A percentile compares a stretch with the other conserved stretches of the same genome.
Evolutionary conservation across 2,888 invertebrate genomes (phyloP).

Genomic region (Pammene fasciana): DNA sequence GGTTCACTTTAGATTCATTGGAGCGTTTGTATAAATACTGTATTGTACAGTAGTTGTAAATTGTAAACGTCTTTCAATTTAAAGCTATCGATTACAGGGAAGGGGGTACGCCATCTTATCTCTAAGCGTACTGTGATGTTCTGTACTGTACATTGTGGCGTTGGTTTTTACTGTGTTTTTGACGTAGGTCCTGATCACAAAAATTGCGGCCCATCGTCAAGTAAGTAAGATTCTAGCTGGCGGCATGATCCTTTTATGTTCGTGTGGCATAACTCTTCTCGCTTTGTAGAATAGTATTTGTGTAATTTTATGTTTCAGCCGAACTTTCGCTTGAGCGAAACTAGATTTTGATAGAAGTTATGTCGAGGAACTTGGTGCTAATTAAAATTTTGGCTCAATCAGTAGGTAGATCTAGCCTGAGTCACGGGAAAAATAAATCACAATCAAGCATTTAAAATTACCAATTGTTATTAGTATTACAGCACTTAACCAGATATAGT

Average conservation of each 20-base stretch:
- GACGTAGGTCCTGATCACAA: constrained; percentile 83
- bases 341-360: constrained; percentile 49
- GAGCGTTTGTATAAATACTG: constrained; percentile 12
- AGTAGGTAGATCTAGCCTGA: constrained; percentile 56
- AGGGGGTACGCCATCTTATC: constrained; percentile 18
- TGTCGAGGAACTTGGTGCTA: constrained; percentile 60
- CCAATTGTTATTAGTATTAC: constrained; percentile 26
- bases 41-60: constrained; percentile 41
- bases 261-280: constrained; percentile 71
- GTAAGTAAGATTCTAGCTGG: constrained; percentile 79
- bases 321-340: constrained; percentile 63
- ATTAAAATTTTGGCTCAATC: constrained; percentile 65
- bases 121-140: constrained; percentile 44
- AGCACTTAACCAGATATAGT: background rate
- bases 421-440: constrained; percentile 52
- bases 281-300: constrained; percentile 71
- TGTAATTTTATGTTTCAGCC: constrained; percentile 59
- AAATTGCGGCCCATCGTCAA: constrained; percentile 81
- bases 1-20: constrained; percentile 23
- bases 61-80: constrained; percentile 65
- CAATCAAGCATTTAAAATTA: constrained; percentile 47
- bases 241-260: constrained; percentile 74
- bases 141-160: constrained; percentile 70
- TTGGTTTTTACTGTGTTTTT: constrained; percentile 81
- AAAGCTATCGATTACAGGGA: constrained; percentile 55